These are phyloP conservation scores for Felis chaus DNA, from an alignment of 2,113 vertebrate species.

Conservation along the genomic window DNA sequence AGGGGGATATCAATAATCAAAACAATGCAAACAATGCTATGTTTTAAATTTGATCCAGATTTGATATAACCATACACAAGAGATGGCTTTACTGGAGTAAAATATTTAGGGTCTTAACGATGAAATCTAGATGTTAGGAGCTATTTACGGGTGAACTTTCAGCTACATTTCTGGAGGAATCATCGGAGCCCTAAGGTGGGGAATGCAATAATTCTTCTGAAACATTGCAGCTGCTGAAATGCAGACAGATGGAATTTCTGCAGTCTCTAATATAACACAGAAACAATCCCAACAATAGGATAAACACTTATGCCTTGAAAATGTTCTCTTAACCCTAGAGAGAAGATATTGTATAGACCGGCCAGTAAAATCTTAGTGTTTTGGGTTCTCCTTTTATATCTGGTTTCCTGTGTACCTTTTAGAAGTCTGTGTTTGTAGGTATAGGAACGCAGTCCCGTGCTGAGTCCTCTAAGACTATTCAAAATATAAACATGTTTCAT, in stretches of 20 bases:
- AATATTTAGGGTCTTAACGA: not conserved
- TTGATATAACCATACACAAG: not conserved
- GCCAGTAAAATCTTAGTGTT: not conserved
- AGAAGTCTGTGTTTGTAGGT: not conserved
- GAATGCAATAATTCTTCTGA: slow-evolving; percentile 9
- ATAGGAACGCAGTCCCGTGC: not conserved
- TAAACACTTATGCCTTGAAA: not conserved
- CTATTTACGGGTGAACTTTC: not conserved
- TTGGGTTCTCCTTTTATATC: slow-evolving; percentile 9
- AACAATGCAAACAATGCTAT: not conserved
- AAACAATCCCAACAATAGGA: not conserved
- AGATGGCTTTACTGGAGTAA: not conserved
- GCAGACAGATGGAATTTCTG: slow-evolving; percentile 7
- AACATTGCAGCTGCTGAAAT: not conserved
- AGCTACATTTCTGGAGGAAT: not conserved
- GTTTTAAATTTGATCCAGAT: slow-evolving; percentile 52
- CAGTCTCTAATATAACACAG: not conserved
- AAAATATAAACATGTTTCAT: not conserved
- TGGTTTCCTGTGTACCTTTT: not conserved
- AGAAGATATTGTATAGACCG: not conserved
- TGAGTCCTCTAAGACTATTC: not conserved
- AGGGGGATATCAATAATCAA: not conserved
- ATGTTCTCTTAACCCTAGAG: not conserved
- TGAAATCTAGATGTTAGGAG: not conserved
- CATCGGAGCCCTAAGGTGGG: not conserved